phyloP scores from a whole-genome alignment of 2,113 vertebrate species.

The Actinemys pallida region DNA sequence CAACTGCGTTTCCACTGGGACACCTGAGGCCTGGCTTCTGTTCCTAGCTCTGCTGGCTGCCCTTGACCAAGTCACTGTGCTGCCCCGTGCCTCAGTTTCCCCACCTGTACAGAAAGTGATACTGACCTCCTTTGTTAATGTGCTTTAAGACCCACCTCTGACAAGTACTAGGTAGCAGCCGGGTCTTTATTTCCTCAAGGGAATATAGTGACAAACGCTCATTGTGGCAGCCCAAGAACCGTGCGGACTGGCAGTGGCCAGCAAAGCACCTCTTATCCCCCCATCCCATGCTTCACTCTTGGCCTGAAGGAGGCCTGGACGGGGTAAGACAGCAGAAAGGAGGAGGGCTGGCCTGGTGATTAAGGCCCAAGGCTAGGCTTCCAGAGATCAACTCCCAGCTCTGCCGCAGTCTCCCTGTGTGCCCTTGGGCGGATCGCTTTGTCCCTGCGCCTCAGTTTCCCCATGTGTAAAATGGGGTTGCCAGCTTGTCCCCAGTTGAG shows the following conservation, averaged over 20 bases:
- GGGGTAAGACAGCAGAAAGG: background rate
- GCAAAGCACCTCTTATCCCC: background rate
- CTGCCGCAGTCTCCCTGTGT: background rate
- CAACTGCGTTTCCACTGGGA: background rate
- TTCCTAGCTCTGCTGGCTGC: background rate
- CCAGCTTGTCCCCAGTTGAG: too few relatives aligned
- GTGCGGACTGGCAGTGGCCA: background rate
- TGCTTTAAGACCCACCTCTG: background rate
- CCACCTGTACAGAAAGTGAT: background rate
- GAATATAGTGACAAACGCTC: background rate
- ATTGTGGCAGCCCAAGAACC: too few relatives aligned
- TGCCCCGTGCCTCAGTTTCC: background rate
- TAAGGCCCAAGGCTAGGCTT: background rate
- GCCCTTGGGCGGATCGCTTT: background rate
- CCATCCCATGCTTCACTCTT: background rate
- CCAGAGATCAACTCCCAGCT: background rate
- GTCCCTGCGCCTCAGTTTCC: background rate
- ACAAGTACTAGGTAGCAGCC: background rate
- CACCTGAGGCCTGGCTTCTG: background rate
- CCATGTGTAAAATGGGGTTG: background rate
- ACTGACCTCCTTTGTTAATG: background rate
- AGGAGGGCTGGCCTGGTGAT: background rate
- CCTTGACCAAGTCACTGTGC: background rate
- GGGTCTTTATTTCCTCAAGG: background rate
- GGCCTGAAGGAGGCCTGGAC: background rate